A percentile compares a stretch with the other conserved stretches of the same genome.
phyloP scores from a whole-genome alignment of 2,113 vertebrate species.

The Pionites leucogaster region DNA sequence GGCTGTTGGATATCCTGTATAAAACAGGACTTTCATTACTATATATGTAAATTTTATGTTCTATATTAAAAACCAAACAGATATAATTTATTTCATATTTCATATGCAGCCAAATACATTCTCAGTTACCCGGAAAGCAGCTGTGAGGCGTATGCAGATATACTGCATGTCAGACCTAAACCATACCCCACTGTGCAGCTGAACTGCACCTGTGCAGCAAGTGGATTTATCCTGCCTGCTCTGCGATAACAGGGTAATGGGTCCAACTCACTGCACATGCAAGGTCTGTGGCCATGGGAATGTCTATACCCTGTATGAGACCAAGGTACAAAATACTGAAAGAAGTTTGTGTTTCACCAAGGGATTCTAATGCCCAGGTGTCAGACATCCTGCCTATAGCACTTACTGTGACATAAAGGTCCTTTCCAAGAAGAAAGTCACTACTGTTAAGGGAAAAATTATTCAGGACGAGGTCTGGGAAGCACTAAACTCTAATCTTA shows the following conservation, averaged over 20 bases:
- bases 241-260: rapidly evolving
- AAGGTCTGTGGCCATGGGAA: not conserved
- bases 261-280: not conserved
- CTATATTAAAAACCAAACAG: not conserved
- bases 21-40: not conserved
- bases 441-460: not conserved
- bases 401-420: not conserved
- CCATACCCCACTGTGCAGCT: not conserved
- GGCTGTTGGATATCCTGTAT: not conserved
- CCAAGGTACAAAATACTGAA: not conserved
- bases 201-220: not conserved
- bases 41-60: not conserved
- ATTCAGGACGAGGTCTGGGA: not conserved
- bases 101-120: not conserved
- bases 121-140: not conserved
- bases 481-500: not conserved
- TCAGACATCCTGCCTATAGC: not conserved
- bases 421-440: not conserved
- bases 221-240: not conserved
- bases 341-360: not conserved
- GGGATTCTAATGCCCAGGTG: not conserved
- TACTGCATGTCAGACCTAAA: not conserved
- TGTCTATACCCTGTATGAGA: not conserved
- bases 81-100: not conserved
- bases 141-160: not conserved